Conservation (phyloP, 2,888 invertebrate genomes). For the Rhimphoctona megacephalus region DNA sequence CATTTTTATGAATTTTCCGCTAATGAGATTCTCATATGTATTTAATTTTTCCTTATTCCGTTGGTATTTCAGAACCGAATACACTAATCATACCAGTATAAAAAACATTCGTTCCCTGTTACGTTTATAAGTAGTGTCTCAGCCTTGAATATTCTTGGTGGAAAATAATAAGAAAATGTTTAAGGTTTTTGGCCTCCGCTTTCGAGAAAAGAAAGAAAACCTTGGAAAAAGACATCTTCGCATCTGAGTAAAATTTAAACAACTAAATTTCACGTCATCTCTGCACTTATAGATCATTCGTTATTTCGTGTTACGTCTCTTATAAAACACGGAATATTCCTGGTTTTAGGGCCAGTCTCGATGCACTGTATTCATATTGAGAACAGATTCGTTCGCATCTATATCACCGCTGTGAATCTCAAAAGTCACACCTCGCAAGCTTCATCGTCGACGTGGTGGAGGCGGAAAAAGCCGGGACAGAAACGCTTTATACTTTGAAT, state of each 20-base stretch:
- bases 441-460: slow-evolving; percentile 50
- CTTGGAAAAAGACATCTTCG: neutral
- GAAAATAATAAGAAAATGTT: neutral
- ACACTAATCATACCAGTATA: neutral
- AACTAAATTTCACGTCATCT: neutral
- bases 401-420: slow-evolving; percentile 28
- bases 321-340: neutral
- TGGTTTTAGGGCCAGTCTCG: neutral
- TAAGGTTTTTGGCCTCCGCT: neutral
- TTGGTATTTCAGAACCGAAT: neutral
- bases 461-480: slow-evolving; percentile 64
- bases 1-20: neutral
- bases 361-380: slow-evolving; percentile 38
- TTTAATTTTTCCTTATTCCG: neutral
- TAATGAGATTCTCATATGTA: too few species aligned
- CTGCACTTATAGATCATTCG: neutral
- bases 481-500: slow-evolving; percentile 62
- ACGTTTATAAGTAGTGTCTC: neutral
- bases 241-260: neutral
- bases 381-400: slow-evolving; percentile 25
- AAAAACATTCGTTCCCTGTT: neutral
- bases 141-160: neutral
- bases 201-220: neutral
- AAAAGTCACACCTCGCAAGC: slow-evolving; percentile 63
- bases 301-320: neutral